phyloP scores from a whole-genome alignment of 2,888 invertebrate genomes.

The Patella caerulea region DNA sequence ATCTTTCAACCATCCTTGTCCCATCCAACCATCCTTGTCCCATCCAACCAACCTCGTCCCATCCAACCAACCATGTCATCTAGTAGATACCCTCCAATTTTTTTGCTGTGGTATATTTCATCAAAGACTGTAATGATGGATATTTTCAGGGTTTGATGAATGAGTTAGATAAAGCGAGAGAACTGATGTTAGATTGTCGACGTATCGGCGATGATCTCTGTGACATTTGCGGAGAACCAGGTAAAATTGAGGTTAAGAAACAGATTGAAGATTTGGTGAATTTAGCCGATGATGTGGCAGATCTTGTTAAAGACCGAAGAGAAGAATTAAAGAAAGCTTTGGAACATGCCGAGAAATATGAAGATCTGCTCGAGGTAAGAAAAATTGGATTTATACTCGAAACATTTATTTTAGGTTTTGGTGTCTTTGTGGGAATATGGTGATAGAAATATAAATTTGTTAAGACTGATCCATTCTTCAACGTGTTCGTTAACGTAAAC shows the following conservation, averaged over 20 bases:
- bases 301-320: constrained; percentile 64
- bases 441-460: no score
- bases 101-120: neutral
- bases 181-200: constrained; percentile 56
- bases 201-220: constrained; percentile 60
- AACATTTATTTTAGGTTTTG: no score
- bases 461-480: no score
- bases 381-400: no score
- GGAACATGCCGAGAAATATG: constrained; percentile 65
- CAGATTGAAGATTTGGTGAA: constrained; percentile 67
- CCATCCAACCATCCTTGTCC: no score
- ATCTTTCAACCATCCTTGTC: no score
- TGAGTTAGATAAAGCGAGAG: constrained; percentile 61
- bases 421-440: no score
- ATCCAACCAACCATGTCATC: neutral
- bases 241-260: constrained; percentile 68
- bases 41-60: neutral
- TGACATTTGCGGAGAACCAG: constrained; percentile 66
- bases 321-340: constrained; percentile 64
- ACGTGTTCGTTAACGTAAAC: no score
- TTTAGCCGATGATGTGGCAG: constrained; percentile 68
- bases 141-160: constrained; percentile 62
- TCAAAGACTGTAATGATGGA: neutral
- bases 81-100: neutral
- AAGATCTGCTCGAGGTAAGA: constrained; percentile 62